Percentiles rank a stretch among this genome's conserved stretches.
Evolutionary conservation across 2,888 invertebrate genomes (phyloP).

Genomic region (Dynastes hyllus): DNA sequence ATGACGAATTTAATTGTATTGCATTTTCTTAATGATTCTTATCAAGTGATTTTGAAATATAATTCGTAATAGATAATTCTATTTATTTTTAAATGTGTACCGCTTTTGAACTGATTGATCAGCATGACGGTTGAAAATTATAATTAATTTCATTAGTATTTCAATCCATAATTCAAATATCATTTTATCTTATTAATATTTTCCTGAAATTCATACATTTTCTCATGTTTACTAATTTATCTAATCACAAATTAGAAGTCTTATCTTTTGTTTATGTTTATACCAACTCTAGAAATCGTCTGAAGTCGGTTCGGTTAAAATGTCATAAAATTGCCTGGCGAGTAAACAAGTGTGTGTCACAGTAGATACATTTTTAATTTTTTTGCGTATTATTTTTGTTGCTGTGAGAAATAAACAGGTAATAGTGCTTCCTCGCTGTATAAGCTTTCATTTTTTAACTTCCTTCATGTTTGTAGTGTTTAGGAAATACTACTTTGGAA

Average conservation of each 20-base stretch:
- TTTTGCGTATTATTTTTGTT: slow-evolving; percentile 52
- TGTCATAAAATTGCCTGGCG: slow-evolving; percentile 43
- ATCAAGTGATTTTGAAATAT: slow-evolving; percentile 30
- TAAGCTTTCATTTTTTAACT: slow-evolving; percentile 25
- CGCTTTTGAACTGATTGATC: not conserved
- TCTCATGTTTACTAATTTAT: slow-evolving; percentile 19
- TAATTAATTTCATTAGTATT: not conserved
- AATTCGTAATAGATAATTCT: slow-evolving; percentile 12
- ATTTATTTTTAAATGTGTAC: not conserved
- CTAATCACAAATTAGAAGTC: slow-evolving; percentile 18
- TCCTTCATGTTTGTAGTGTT: slow-evolving; percentile 33
- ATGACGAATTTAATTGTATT: slow-evolving; percentile 27
- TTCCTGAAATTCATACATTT: too few relatives aligned
- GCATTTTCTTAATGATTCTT: slow-evolving; percentile 30
- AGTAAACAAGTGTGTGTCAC: slow-evolving; percentile 50
- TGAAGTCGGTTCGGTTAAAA: slow-evolving; percentile 43
- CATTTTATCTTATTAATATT: too few relatives aligned
- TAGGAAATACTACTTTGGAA: slow-evolving; percentile 32
- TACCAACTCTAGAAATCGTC: slow-evolving; percentile 22
- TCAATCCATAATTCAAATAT: too few relatives aligned
- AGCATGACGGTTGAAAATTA: not conserved
- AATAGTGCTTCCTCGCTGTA: slow-evolving; percentile 20
- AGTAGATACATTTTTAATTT: slow-evolving; percentile 51
- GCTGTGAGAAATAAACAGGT: slow-evolving; percentile 51
- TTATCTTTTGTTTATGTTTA: slow-evolving; percentile 34